phyloP scores from a whole-genome alignment of 2,888 invertebrate species.

The Napeogenes inachia region DNA sequence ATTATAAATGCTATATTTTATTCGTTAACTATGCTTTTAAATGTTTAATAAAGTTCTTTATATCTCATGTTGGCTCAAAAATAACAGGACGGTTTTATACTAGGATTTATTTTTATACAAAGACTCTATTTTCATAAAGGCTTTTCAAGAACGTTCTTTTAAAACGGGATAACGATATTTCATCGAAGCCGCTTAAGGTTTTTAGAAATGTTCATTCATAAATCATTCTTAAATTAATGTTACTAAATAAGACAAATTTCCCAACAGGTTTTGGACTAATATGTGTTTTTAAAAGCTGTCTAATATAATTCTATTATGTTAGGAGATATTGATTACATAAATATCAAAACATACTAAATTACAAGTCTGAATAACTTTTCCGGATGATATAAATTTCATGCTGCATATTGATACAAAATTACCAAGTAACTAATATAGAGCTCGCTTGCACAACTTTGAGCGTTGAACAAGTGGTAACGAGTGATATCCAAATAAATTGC shows the following conservation, averaged over 20 bases:
- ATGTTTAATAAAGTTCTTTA: slow-evolving; percentile 8
- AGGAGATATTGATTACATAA: too few species aligned
- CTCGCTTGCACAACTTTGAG: slow-evolving; percentile 31
- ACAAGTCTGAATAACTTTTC: neutral
- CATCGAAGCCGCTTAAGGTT: neutral
- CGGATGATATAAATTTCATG: slow-evolving; percentile 14
- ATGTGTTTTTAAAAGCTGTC: too few species aligned
- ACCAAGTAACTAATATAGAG: slow-evolving; percentile 30
- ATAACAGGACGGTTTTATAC: neutral
- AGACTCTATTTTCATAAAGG: slow-evolving; percentile 3
- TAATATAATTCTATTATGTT: too few species aligned
- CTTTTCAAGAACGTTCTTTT: slow-evolving; percentile 6
- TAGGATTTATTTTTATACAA: slow-evolving; percentile 1
- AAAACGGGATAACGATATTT: slow-evolving; percentile 2
- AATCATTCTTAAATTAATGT: neutral
- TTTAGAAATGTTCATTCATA: neutral
- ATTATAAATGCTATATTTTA: slow-evolving; percentile 8
- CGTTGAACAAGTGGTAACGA: slow-evolving; percentile 35
- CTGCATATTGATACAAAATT: slow-evolving; percentile 29
- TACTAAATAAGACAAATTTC: too few species aligned
- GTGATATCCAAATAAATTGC: slow-evolving; percentile 37
- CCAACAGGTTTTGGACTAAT: too few species aligned
- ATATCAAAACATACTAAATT: neutral
- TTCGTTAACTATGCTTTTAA: slow-evolving; percentile 5
- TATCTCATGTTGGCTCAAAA: slow-evolving; percentile 1